phyloP scores from a whole-genome alignment of 2,113 vertebrate species.

The Paratilapia polleni region DNA sequence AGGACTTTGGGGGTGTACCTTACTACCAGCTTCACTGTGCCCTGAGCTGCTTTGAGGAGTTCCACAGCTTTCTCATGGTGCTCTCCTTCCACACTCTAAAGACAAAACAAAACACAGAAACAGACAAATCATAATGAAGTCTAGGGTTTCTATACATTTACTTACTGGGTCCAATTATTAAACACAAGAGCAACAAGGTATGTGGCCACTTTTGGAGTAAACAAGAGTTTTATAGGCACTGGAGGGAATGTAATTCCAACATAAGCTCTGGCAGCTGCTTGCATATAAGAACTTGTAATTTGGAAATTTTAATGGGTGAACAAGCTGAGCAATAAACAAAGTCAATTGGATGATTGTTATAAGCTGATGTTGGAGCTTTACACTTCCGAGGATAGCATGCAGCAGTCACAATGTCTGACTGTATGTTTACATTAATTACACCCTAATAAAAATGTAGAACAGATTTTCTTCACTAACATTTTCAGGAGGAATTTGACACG shows the following conservation, averaged over 20 bases:
- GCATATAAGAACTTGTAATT: slow-evolving; percentile 18
- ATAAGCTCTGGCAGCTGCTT: slow-evolving; percentile 1
- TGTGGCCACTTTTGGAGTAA: slow-evolving; percentile 10
- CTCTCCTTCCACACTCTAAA: slow-evolving; percentile 96
- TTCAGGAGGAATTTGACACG: not conserved
- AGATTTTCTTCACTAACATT: not conserved
- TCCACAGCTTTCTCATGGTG: slow-evolving; percentile 98
- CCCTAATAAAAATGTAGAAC: not conserved
- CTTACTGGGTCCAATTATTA: not conserved
- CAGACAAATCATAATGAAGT: not conserved
- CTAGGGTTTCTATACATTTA: not conserved
- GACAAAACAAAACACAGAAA: slow-evolving; percentile 8
- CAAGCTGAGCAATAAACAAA: slow-evolving; percentile 28
- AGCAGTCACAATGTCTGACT: not conserved
- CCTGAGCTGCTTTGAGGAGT: slow-evolving; percentile 96
- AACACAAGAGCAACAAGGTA: not conserved
- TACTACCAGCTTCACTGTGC: slow-evolving; percentile 96
- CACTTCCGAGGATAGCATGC: not conserved
- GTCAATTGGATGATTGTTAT: slow-evolving; percentile 27
- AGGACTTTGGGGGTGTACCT: slow-evolving; percentile 96
- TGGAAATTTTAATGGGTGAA: slow-evolving; percentile 29
- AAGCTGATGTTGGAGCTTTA: not conserved
- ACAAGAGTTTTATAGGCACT: slow-evolving; percentile 24
- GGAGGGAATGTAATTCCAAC: not conserved
- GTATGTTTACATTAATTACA: not conserved